Conservation (phyloP, 2,113 vertebrate genomes). For the Nibea coibor region DNA sequence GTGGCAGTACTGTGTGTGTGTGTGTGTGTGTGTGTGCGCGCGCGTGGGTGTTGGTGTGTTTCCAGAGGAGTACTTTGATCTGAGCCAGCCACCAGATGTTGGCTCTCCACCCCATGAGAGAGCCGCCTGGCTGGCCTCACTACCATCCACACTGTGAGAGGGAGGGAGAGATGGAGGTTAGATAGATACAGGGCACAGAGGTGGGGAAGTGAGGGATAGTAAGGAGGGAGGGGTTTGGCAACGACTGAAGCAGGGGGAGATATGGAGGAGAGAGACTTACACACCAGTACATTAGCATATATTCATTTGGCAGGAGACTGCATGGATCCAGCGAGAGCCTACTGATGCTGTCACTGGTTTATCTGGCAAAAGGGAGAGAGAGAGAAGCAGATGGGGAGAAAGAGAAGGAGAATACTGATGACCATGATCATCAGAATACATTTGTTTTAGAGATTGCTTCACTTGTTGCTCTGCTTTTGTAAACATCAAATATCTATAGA, state of each 20-base stretch:
- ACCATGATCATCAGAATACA: constrained; percentile 44
- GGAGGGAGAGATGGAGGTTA: constrained; percentile 58
- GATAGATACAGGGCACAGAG: constrained; percentile 56
- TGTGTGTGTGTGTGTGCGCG: constrained; percentile 1
- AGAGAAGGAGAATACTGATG: constrained; percentile 64
- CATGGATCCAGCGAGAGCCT: constrained; percentile 58
- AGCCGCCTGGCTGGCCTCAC: constrained; percentile 71
- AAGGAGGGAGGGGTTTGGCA: constrained; percentile 57
- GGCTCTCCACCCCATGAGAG: constrained; percentile 73
- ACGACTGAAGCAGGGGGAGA: constrained; percentile 12
- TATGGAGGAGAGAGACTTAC: constrained; percentile 47
- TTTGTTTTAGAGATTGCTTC: constrained; percentile 41
- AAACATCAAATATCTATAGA: constrained; percentile 16
- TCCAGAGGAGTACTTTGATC: constrained; percentile 81
- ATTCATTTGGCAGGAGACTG: constrained; percentile 68
- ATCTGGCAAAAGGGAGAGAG: constrained; percentile 51
- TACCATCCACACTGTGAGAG: constrained; percentile 46
- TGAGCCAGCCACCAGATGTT: constrained; percentile 81
- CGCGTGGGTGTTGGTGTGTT: constrained; percentile 63
- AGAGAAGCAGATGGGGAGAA: constrained; percentile 60
- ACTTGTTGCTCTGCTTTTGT: constrained; percentile 41
- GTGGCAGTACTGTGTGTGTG: constrained; percentile 40
- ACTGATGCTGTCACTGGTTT: constrained; percentile 67
- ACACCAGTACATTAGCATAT: constrained; percentile 72
- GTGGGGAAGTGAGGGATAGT: constrained; percentile 56